Evolutionary conservation across 1,140 invertebrate species (phyloP), one percentile per base, ranked within the genome.

Genomic region (Drosophila sp.): DNA sequence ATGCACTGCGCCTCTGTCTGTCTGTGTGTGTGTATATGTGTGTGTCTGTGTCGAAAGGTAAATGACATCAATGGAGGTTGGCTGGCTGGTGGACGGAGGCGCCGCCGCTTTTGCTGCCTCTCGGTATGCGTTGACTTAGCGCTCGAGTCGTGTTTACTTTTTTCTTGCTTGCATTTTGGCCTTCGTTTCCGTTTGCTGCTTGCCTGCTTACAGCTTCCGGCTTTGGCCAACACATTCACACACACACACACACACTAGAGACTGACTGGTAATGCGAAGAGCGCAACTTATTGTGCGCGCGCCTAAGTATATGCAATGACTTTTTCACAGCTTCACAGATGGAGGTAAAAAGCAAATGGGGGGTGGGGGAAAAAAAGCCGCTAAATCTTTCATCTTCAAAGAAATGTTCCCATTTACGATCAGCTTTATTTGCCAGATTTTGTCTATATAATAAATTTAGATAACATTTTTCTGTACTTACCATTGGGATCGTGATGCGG

Each of bases 11-110:
- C 50, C 29, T 65, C 23, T 55, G 60, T 75, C 35, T 62, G 17
- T 57, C 23, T 35, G 33, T 58, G 10, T 75, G n/a, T 54, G 10
- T 50, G 4, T 54, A 47, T 58, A 44, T 71, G 40, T 77, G 66
- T 68, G 64, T 85, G 66, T 72, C 54, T 82, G 47, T 70, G 65
- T 63, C 69, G 75, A 86, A 87, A 86, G 83, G 83, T 86, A 86
- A 86, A 86, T 86, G 83, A 86, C 83, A 86, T 86, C 83, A 87
- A 86, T 86, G 83, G 83, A 86, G 83, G 83, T 86, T 86, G 83
- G 79, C 79, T 87, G 83, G 71, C 58, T 38, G 30, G 38, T 30
- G 55, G 55, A 29, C 29, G 54, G 29, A 68, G 71, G 50, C 70
- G 68, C 27, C 54, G 54, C 65, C 32, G 27, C 38, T 40, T 7